These are phyloP conservation scores for Sarotherodon lohbergeri DNA, from an alignment of 2,113 vertebrate species.

Conservation along the genomic window DNA sequence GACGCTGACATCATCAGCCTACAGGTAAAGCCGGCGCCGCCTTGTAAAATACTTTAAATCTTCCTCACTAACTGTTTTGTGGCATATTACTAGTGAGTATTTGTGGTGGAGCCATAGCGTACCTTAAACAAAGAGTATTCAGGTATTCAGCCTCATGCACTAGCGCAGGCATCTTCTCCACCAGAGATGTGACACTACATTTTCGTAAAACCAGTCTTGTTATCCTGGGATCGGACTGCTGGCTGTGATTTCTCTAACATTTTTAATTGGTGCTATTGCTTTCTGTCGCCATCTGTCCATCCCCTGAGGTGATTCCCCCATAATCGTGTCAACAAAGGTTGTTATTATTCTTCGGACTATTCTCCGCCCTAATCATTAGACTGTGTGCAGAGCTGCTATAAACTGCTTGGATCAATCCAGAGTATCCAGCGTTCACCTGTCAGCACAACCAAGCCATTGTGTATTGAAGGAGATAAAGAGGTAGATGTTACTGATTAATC, in stretches of 20 bases:
- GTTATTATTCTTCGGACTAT: background rate
- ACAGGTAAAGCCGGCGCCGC: background rate
- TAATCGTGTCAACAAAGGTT: background rate
- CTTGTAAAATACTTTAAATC: fast-evolving
- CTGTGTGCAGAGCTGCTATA: background rate
- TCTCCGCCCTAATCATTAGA: background rate
- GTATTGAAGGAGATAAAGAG: background rate
- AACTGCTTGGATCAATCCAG: background rate
- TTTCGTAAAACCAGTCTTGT: no score
- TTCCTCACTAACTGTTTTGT: background rate
- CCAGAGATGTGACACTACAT: no score
- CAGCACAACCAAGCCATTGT: background rate
- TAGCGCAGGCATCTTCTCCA: background rate
- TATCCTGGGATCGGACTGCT: background rate
- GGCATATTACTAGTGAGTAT: fast-evolving
- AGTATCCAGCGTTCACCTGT: background rate
- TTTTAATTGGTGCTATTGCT: fast-evolving
- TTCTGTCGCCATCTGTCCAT: background rate
- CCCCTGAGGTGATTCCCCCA: background rate
- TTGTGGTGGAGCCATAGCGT: fast-evolving
- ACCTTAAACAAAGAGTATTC: background rate
- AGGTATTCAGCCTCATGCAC: background rate
- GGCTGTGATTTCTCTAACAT: background rate
- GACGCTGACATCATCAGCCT: conserved; percentile 95
- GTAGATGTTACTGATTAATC: background rate